phyloP scores from a whole-genome alignment of 1,140 invertebrate species.

The Alviniconcha marisindica region DNA sequence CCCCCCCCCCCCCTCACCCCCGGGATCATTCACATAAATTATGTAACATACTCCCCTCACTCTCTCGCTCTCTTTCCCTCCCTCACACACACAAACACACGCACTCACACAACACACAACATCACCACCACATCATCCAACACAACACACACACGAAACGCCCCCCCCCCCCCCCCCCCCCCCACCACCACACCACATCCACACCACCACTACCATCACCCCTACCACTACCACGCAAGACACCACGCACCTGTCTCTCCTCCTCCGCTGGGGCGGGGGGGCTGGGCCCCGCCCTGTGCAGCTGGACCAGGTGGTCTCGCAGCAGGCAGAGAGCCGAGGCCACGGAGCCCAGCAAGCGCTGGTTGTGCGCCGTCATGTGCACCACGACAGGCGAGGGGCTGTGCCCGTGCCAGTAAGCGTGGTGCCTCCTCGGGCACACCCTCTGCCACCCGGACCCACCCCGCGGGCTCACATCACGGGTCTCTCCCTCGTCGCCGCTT shows the following conservation, averaged over 20 bases:
- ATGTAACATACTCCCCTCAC: too few species aligned
- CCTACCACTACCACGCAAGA: too few species aligned
- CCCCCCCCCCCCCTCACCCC: too few species aligned
- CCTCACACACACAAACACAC: background rate
- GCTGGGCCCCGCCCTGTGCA: background rate
- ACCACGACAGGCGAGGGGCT: background rate
- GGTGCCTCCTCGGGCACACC: background rate
- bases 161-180: too few species aligned
- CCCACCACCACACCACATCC: too few species aligned
- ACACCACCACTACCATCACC: too few species aligned
- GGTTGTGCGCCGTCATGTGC: constrained; percentile 16
- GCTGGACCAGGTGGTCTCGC: background rate
- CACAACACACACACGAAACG: background rate
- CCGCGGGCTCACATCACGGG: background rate
- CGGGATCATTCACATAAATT: too few species aligned
- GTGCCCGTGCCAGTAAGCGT: constrained; percentile 12
- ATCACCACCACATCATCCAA: background rate
- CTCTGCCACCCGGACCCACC: background rate
- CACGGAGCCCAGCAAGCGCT: background rate
- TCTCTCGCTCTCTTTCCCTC: too few species aligned
- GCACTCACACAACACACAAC: background rate
- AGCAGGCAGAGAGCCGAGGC: background rate
- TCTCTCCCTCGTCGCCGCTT: background rate
- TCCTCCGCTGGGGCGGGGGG: background rate
- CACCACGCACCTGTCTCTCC: too few species aligned